Conservation (phyloP, 30 jellyfish, hydroid and myxozoan species). For the Mastigias papua region DNA sequence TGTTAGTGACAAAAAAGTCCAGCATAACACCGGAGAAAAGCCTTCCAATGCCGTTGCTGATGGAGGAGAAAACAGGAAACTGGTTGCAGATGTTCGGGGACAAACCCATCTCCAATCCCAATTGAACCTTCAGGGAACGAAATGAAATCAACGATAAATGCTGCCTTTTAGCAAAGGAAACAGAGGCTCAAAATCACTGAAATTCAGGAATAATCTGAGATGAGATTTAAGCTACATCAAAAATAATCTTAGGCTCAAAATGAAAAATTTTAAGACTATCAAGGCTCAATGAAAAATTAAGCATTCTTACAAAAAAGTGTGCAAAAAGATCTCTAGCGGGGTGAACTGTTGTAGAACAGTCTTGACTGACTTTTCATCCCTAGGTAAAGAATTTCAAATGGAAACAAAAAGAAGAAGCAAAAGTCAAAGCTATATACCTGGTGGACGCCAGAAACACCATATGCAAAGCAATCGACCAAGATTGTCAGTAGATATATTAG, state of each 20-base stretch:
- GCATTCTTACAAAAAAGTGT: too few relatives aligned
- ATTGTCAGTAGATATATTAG: not conserved
- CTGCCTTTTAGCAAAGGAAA: not conserved
- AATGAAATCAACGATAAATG: not conserved
- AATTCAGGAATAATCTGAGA: not conserved
- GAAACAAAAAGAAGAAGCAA: not conserved
- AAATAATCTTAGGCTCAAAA: too few relatives aligned
- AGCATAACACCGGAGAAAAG: constrained; percentile 16
- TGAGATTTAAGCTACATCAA: too few relatives aligned
- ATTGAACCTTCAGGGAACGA: constrained; percentile 45
- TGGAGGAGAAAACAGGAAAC: constrained; percentile 58
- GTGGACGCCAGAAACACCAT: constrained; percentile 36
- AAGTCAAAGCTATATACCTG: constrained; percentile 54
- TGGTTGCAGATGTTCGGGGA: constrained; percentile 18
- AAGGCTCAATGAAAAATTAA: too few relatives aligned
- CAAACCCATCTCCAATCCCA: constrained; percentile 66
- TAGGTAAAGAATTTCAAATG: not conserved
- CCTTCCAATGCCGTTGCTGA: constrained; percentile 71
- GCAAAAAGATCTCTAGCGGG: too few relatives aligned
- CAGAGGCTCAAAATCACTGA: not conserved
- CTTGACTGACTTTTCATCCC: too few relatives aligned
- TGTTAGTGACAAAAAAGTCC: not conserved
- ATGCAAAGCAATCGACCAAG: constrained; percentile 11
- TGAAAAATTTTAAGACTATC: too few relatives aligned
- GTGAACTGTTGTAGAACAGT: too few relatives aligned